A percentile compares a stretch with the other conserved stretches of the same genome.
Conservation (phyloP, 2,797 vertebrate genomes). For the Craterocephalus amniculus region DNA sequence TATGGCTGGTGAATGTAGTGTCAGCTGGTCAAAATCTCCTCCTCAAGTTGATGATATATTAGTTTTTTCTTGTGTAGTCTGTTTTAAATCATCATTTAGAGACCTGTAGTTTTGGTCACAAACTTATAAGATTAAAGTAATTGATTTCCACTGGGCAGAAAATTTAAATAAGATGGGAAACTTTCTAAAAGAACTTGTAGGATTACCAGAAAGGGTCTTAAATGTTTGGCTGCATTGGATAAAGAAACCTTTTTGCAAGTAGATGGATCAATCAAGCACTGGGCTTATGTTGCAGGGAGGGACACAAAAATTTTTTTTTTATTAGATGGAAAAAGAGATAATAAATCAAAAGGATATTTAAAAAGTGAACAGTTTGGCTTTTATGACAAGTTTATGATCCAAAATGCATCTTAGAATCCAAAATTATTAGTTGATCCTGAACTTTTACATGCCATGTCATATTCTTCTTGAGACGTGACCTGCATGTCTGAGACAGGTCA, state of each 20-base stretch:
- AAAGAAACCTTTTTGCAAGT: background rate
- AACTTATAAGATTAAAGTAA: too few relatives aligned
- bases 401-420: background rate
- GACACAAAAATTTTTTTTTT: background rate
- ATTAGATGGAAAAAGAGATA: background rate
- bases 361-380: background rate
- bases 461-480: slow-evolving; percentile 9
- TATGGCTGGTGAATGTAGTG: background rate
- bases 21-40: background rate
- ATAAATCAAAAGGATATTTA: background rate
- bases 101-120: too few relatives aligned
- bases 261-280: background rate
- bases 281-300: background rate
- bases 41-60: too few relatives aligned
- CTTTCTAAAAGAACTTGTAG: too few relatives aligned
- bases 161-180: too few relatives aligned
- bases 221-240: background rate
- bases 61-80: too few relatives aligned
- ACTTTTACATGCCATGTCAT: background rate
- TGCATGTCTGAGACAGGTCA: background rate
- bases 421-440: background rate
- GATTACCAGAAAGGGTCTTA: too few relatives aligned
- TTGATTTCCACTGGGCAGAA: too few relatives aligned
- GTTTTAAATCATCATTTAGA: too few relatives aligned
- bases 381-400: background rate